Evolutionary conservation across 1,140 invertebrate species (phyloP), one percentile per base, ranked within the genome.

Genomic region (Ephestia elutella): DNA sequence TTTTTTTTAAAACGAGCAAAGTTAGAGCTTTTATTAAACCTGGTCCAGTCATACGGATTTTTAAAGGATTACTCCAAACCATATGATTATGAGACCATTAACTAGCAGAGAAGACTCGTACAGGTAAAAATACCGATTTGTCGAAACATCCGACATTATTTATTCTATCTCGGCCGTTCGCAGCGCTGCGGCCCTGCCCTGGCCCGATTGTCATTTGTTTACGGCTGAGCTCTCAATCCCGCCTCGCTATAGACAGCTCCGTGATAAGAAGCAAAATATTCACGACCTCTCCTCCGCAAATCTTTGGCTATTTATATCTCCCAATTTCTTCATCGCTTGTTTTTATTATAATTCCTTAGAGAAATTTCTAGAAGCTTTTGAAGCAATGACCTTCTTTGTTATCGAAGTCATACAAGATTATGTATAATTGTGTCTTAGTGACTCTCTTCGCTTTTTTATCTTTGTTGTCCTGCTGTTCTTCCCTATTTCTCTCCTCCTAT

Each of bases 231-330:
- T 44, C 38, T 44, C n/a, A 44, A 44, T 44, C n/a, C 38, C 13
- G n/a, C 38, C 38, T 13, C 5, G 13, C 38, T 44, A 44, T 44
- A 44, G 38, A 44, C 38, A 44, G 38, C 38, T 17, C n/a, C 38
- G 13, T 44, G 38, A 44, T 44, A 44, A 44, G 38, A 44, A 44
- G 38, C 38, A 15, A 44, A 44, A 44, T 44, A 44, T 44, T 44
- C 38, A 44, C 13, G 38, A 44, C 38, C 38, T 44, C n/a, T 44
- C 38, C n/a, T 44, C 38, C 13, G 38, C 7, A 44, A 44, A 44
- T n/a, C 38, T 44, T 15, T 44, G 15, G 13, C 38, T 44, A 44
- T 44, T 44, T 44, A 44, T 44, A 44, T 17, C 38, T 44, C 38
- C 13, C 38, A 44, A 44, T 44, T 44, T 44, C 38, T 44, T 44